Conservation (phyloP, 2,113 vertebrate genomes). For the Epinephelus lanceolatus region DNA sequence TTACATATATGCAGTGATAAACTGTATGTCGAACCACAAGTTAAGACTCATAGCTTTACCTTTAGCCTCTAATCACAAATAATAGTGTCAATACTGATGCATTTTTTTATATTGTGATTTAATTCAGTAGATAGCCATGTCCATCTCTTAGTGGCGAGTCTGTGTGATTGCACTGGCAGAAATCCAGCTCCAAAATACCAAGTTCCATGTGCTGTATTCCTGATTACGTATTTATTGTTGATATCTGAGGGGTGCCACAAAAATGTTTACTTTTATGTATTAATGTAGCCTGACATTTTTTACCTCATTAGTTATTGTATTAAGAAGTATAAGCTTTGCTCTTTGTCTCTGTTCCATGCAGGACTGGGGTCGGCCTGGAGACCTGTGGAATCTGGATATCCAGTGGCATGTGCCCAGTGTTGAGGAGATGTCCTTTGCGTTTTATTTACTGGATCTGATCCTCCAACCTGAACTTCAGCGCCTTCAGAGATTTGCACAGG, state of each 20-base stretch:
- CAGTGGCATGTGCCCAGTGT: constrained; percentile 95
- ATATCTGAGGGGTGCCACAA: not conserved
- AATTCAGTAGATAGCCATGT: not conserved
- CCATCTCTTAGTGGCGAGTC: not conserved
- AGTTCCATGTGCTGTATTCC: not conserved
- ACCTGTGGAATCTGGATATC: constrained; percentile 94
- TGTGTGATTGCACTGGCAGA: not conserved
- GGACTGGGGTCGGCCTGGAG: constrained; percentile 98
- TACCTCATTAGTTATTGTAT: not conserved
- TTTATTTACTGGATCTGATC: constrained; percentile 92
- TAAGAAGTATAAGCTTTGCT: not conserved
- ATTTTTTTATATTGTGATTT: not conserved
- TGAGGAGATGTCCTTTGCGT: constrained; percentile 91
- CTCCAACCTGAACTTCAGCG: constrained; percentile 94
- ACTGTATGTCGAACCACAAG: not conserved
- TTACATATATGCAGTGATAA: not conserved
- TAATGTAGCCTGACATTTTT: not conserved
- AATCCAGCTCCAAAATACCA: too few species aligned
- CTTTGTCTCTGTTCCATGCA: constrained; percentile 65
- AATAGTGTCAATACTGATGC: not conserved
- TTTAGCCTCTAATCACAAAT: not conserved
- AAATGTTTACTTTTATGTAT: not conserved
- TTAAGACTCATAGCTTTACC: not conserved
- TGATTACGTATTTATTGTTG: not conserved
- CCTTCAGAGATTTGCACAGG: constrained; percentile 88